A percentile compares a stretch with the other conserved stretches of the same genome.
These are phyloP conservation scores for Porites rus DNA, from an alignment of 92 coral and sea anemone species.

Conservation along the genomic window DNA sequence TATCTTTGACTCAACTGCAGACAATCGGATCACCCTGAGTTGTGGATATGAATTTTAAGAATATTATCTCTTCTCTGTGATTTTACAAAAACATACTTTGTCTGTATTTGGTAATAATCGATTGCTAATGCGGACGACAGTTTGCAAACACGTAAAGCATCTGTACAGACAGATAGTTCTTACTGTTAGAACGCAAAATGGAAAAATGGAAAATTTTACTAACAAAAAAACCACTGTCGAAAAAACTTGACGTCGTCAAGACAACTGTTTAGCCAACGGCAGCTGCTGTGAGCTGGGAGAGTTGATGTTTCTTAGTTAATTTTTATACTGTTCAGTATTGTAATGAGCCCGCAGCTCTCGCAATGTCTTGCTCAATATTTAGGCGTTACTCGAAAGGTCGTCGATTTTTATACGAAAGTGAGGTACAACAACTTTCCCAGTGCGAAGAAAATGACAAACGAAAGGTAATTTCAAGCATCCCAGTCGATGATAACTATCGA, in stretches of 20 bases:
- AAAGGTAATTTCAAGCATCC: slow-evolving; percentile 61
- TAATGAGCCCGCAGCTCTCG: slow-evolving; percentile 31
- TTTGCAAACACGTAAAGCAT: not conserved
- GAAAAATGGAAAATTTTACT: not conserved
- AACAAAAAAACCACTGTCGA: not conserved
- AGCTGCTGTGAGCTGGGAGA: slow-evolving; percentile 33
- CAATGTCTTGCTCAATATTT: slow-evolving; percentile 67
- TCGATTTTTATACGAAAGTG: slow-evolving; percentile 76
- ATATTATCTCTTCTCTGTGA: not conserved
- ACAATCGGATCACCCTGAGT: slow-evolving; percentile 8
- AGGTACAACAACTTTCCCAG: slow-evolving; percentile 62
- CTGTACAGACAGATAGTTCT: not conserved
- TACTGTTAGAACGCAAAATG: not conserved
- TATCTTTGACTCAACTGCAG: not conserved
- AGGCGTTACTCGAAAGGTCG: slow-evolving; percentile 72
- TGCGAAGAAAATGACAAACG: slow-evolving; percentile 70
- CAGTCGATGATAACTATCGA: slow-evolving; percentile 73
- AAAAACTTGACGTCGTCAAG: slow-evolving; percentile 47
- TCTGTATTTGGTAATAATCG: not conserved
- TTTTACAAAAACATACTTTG: not conserved
- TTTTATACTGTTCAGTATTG: slow-evolving; percentile 14
- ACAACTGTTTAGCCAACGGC: slow-evolving; percentile 25
- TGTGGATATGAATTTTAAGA: slow-evolving; percentile 18
- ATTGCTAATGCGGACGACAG: not conserved
- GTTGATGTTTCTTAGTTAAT: slow-evolving; percentile 13